These are phyloP conservation scores for Hippocampus abdominalis DNA, from an alignment of 2,113 vertebrate species.

Conservation along the genomic window DNA sequence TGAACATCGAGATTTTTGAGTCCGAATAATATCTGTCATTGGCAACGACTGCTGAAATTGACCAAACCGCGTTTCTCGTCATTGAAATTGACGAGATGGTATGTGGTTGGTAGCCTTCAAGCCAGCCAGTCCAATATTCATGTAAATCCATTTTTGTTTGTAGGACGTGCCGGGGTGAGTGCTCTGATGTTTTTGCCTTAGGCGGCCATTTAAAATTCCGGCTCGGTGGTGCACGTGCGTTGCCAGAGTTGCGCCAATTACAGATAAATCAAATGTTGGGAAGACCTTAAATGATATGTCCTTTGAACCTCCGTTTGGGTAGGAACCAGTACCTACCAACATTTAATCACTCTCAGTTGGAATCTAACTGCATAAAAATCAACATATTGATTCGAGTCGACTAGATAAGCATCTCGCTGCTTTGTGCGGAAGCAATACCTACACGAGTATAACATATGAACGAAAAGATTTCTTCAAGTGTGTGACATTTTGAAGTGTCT, in stretches of 20 bases:
- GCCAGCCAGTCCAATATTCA: conserved; percentile 10
- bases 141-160: conserved; percentile 26
- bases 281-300: not conserved
- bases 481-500: not conserved
- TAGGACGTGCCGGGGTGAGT: conserved; percentile 14
- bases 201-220: conserved; percentile 43
- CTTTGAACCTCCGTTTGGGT: conserved; percentile 8
- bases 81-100: not conserved
- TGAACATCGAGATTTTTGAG: conserved; percentile 5
- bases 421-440: not conserved
- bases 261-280: conserved; percentile 17
- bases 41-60: not conserved
- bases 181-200: conserved; percentile 35
- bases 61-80: conserved; percentile 1
- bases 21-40: not conserved
- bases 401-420: not conserved
- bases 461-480: not conserved
- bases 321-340: not conserved
- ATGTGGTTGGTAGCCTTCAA: conserved; percentile 6
- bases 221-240: conserved; percentile 23
- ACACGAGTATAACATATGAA: not conserved
- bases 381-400: conserved; percentile 2
- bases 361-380: conserved; percentile 17
- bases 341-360: not conserved
- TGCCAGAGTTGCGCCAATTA: conserved; percentile 15